Conservation (phyloP, 1,140 invertebrate genomes). For the Sarcophaga peregrina region DNA sequence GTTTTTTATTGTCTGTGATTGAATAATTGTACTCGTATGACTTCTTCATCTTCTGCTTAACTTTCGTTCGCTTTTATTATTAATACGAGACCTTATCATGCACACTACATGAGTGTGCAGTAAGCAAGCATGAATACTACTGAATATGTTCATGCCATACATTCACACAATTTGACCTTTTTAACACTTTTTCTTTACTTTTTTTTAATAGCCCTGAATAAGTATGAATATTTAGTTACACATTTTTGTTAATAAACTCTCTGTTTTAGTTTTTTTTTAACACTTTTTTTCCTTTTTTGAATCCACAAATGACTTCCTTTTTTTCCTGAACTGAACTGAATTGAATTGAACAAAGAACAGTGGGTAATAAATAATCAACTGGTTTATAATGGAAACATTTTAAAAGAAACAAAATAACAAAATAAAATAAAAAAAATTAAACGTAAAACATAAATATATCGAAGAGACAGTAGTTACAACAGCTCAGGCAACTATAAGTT, state of each 20-base stretch:
- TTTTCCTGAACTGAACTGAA: too few relatives aligned
- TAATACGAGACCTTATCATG: too few relatives aligned
- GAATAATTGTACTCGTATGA: neutral
- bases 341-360: conserved; percentile 22
- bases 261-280: neutral
- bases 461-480: too few relatives aligned
- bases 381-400: conserved; percentile 35
- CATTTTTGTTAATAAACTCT: conserved; percentile 32
- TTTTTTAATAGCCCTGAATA: conserved; percentile 33
- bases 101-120: too few relatives aligned
- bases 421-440: too few relatives aligned
- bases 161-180: conserved; percentile 19
- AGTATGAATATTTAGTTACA: conserved; percentile 39
- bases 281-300: conserved; percentile 4
- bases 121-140: neutral
- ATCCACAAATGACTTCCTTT: conserved; percentile 14
- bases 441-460: too few relatives aligned
- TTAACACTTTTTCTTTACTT: conserved; percentile 17
- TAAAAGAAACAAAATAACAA: conserved; percentile 21
- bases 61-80: neutral
- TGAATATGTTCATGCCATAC: neutral
- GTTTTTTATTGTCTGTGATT: conserved; percentile 12
- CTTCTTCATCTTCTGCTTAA: neutral
- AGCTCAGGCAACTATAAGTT: too few relatives aligned
- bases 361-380: conserved; percentile 37